phyloP scores from a whole-genome alignment of 2,888 invertebrate species.

The Leptinotarsa peninsularis region DNA sequence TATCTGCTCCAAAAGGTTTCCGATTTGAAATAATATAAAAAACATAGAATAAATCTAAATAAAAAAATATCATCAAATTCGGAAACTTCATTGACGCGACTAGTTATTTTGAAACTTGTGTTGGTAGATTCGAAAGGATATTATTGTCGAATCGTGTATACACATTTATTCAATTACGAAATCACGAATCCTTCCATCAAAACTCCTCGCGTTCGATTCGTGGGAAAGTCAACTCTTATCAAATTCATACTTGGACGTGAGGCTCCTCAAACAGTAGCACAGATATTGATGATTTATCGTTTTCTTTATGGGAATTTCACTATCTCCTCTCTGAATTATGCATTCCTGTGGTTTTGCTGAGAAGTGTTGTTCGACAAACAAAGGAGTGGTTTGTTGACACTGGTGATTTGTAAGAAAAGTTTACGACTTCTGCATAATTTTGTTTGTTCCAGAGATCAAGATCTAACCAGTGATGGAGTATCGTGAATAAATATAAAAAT shows the following conservation, averaged over 20 bases:
- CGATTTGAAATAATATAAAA: no score
- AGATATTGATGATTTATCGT: background rate
- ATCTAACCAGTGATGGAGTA: no score
- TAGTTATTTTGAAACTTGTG: no score
- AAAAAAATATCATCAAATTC: no score
- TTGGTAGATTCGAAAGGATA: no score
- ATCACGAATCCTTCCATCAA: no score
- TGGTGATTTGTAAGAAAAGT: conserved; percentile 4
- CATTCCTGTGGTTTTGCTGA: background rate
- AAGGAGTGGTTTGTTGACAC: background rate
- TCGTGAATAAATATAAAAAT: no score
- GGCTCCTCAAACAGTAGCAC: background rate
- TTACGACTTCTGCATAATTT: conserved; percentile 1
- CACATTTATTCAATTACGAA: no score
- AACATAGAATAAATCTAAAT: no score
- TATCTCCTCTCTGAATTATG: conserved; percentile 13
- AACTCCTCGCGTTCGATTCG: background rate
- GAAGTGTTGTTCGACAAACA: background rate
- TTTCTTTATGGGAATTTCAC: conserved; percentile 1
- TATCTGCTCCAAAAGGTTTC: no score
- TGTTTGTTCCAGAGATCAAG: background rate
- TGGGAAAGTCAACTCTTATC: background rate
- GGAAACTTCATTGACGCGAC: no score
- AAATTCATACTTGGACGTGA: background rate
- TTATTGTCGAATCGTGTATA: no score